phyloP scores from a whole-genome alignment of 1,140 invertebrate genomes.

The Achatina immaculata region DNA sequence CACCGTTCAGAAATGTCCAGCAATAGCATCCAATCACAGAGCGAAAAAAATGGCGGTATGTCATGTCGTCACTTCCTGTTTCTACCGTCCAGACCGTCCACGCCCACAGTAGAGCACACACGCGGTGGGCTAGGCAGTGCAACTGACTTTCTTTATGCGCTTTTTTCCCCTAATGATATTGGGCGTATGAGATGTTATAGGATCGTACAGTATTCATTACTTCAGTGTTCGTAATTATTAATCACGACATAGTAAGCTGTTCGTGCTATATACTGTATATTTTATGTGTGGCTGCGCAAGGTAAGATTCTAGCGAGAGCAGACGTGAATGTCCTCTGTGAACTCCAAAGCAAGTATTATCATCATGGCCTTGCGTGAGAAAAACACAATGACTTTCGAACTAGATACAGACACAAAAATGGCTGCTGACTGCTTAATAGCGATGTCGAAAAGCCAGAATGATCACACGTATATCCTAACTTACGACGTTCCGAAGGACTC shows the following conservation, averaged over 20 bases:
- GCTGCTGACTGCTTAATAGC: conserved; percentile 38
- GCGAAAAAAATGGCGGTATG: neutral
- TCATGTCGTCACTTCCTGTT: conserved; percentile 24
- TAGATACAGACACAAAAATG: conserved; percentile 33
- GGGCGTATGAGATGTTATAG: neutral
- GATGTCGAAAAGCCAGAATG: conserved; percentile 34
- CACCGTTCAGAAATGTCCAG: neutral
- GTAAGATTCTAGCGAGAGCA: neutral
- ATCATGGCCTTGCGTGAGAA: conserved; percentile 33
- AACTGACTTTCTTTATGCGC: neutral
- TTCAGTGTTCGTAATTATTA: neutral
- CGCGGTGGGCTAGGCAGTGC: conserved; percentile 17
- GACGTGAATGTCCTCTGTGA: neutral
- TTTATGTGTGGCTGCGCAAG: neutral
- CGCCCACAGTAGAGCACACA: conserved; percentile 33
- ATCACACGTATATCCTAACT: conserved; percentile 37
- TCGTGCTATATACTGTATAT: neutral
- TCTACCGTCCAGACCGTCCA: conserved; percentile 21
- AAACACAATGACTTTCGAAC: neutral
- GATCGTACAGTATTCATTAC: neutral
- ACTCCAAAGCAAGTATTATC: neutral
- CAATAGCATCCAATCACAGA: conserved; percentile 12
- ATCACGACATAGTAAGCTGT: neutral
- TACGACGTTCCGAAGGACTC: neutral
- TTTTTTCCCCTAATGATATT: neutral